Percentiles rank a stretch among this genome's conserved stretches.
These are phyloP conservation scores for Subacronicta megacephala DNA, from an alignment of 2,888 invertebrate species.

Conservation along the genomic window DNA sequence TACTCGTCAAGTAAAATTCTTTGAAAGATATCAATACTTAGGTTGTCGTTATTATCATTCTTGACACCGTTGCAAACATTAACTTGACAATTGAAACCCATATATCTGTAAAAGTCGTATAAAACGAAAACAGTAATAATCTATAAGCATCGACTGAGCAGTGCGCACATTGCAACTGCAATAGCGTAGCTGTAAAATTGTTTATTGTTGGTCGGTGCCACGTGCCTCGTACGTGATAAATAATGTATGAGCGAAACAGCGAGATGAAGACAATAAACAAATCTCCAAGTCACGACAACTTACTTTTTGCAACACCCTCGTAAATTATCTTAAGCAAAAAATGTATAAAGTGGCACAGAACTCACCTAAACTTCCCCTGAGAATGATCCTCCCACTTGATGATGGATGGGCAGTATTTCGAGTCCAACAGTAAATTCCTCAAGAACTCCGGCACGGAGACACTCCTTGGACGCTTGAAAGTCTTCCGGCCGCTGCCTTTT, in stretches of 20 bases:
- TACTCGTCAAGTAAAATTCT: conserved; percentile 4
- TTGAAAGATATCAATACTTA: conserved; percentile 15
- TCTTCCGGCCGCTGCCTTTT: conserved; percentile 84
- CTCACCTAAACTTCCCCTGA: conserved; percentile 93
- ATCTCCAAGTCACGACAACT: conserved; percentile 69
- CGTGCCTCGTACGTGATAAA: conserved; percentile 78
- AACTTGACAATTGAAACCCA: conserved; percentile 27
- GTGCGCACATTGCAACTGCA: conserved; percentile 56
- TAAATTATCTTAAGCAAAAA: conserved; percentile 27
- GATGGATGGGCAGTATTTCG: conserved; percentile 93
- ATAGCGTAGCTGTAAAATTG: conserved; percentile 71
- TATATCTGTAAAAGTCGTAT: conserved; percentile 18
- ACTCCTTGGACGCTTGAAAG: conserved; percentile 83
- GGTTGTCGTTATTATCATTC: conserved; percentile 28
- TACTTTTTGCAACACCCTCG: conserved; percentile 55
- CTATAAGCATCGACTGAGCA: conserved; percentile 58
- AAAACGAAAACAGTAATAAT: conserved; percentile 54
- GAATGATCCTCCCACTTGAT: conserved; percentile 97
- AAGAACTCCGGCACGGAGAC: conserved; percentile 95
- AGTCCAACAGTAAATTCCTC: conserved; percentile 93
- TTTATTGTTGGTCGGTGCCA: conserved; percentile 73
- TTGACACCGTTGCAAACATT: conserved; percentile 53
- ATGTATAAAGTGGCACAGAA: conserved; percentile 41
- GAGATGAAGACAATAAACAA: conserved; percentile 61
- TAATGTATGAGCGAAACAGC: conserved; percentile 69